Evolutionary conservation across 1,140 invertebrate genomes (phyloP), one percentile per base, ranked within the genome.

Genomic region (Drosophila busckii): DNA sequence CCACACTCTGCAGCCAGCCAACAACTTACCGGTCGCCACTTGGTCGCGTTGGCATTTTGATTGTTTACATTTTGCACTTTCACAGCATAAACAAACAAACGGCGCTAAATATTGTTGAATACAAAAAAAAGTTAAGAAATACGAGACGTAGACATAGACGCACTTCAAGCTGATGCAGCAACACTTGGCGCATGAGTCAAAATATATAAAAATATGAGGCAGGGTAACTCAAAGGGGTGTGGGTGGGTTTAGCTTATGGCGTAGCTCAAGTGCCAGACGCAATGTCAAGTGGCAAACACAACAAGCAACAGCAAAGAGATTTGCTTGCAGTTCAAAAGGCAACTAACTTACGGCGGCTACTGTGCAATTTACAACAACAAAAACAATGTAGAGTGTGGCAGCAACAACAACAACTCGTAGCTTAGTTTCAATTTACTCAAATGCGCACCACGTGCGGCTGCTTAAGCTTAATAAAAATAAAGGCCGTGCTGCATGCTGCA

Each of bases 61-160:
- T 84, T 86, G 84, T 86, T 86, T 86, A 86, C 84, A 84, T 83
- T 86, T 76, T 85, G 69, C 84, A 85, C 83, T 84, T 85, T 85
- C 61, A 70, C 67, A 37, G 69, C 69, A 58, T 84, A 84, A 84
- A 80, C 71, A 82, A 82, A 75, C 64, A 55, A 63, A 52, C 60
- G 69, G 46, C 75, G 69, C 75, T 80, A 80, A 82, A 80, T 75
- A 80, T 82, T 64, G 64, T 66, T 48, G 65, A 71, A 56, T 70
- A 64, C 25, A 52, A 45, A 28, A 28, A 35, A 32, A 67, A 34
- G 38, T 25, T 40, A 46, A 50, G 44, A 49, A 38, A 61, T 59
- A 50, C 54, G 50, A 62, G 56, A 68, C 40, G 38, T 44, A 35
- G 41, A 50, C 37, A n/a, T 40, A 59, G 54, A 42, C 26, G 35